A percentile compares a stretch with the other conserved stretches of the same genome.
Conservation (phyloP, 2,113 vertebrate species). For the Poeciliopsis turrubarensis region DNA sequence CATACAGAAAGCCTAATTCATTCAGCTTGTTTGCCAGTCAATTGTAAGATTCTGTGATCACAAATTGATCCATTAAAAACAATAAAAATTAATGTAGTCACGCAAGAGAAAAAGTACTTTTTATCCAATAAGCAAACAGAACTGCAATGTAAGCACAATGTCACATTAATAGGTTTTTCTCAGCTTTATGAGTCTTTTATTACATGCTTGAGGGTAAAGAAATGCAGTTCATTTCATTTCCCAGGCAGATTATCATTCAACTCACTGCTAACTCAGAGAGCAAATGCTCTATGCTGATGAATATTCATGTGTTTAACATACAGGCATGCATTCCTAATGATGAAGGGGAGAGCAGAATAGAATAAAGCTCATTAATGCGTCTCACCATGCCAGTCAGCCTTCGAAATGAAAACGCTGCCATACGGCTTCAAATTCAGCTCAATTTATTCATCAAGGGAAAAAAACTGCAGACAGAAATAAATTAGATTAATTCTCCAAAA, state of each 20-base stretch:
- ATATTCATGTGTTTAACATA: conserved; percentile 86
- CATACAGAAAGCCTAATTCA: background rate
- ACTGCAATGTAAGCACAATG: conserved; percentile 8
- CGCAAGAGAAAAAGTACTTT: conserved; percentile 9
- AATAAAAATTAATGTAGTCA: conserved; percentile 42
- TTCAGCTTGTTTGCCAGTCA: background rate
- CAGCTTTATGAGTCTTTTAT: conserved; percentile 47
- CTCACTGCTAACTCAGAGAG: conserved; percentile 74
- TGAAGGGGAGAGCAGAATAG: conserved; percentile 65
- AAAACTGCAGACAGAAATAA: conserved; percentile 34
- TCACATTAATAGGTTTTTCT: conserved; percentile 24
- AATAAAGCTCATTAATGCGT: conserved; percentile 77
- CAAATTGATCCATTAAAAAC: conserved; percentile 10
- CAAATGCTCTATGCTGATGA: conserved; percentile 76
- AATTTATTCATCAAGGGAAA: conserved; percentile 44
- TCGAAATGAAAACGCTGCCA: conserved; percentile 30
- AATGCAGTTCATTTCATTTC: conserved; percentile 55
- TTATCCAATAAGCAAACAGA: conserved; percentile 32
- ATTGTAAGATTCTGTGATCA: conserved; percentile 8
- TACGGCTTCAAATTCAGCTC: conserved; percentile 47
- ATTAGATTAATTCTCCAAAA: background rate
- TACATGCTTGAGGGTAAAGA: conserved; percentile 38
- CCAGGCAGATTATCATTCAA: conserved; percentile 74
- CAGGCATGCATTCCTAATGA: conserved; percentile 79
- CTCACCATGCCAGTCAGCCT: conserved; percentile 74